Conservation (phyloP, 2,888 invertebrate genomes). For the Dolichomitus sp. region DNA sequence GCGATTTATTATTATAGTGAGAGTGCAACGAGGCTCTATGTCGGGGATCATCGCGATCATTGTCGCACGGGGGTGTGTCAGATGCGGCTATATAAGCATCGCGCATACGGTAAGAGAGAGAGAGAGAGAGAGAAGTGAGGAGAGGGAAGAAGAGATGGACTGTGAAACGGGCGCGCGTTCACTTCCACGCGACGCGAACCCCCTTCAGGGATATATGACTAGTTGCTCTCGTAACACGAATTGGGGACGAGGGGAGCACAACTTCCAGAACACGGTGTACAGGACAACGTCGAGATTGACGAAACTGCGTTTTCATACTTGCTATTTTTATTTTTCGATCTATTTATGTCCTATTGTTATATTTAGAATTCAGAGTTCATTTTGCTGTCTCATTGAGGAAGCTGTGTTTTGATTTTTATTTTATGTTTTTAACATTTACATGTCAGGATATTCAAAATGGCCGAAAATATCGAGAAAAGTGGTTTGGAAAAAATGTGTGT, state of each 20-base stretch:
- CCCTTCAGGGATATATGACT: constrained; percentile 52
- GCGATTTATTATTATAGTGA: constrained; percentile 33
- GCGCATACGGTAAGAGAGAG: neutral
- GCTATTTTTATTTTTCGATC: neutral
- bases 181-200: constrained; percentile 45
- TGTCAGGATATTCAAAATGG: too few relatives aligned
- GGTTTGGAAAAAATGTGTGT: too few relatives aligned
- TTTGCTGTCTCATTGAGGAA: neutral
- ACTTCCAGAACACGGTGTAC: neutral
- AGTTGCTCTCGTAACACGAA: constrained; percentile 65
- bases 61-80: constrained; percentile 20
- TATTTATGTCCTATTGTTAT: neutral
- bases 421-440: too few relatives aligned
- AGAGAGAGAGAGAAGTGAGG: neutral
- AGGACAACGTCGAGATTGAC: neutral
- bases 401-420: neutral
- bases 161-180: constrained; percentile 52
- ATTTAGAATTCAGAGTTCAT: too few relatives aligned
- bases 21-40: constrained; percentile 18
- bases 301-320: neutral
- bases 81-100: neutral
- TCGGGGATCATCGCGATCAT: constrained; percentile 19
- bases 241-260: constrained; percentile 62
- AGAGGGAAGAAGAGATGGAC: constrained; percentile 27
- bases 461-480: too few relatives aligned